Percentiles rank a stretch among this genome's conserved stretches.
Conservation (phyloP, 2,888 invertebrate genomes). For the Drosophila merina region DNA sequence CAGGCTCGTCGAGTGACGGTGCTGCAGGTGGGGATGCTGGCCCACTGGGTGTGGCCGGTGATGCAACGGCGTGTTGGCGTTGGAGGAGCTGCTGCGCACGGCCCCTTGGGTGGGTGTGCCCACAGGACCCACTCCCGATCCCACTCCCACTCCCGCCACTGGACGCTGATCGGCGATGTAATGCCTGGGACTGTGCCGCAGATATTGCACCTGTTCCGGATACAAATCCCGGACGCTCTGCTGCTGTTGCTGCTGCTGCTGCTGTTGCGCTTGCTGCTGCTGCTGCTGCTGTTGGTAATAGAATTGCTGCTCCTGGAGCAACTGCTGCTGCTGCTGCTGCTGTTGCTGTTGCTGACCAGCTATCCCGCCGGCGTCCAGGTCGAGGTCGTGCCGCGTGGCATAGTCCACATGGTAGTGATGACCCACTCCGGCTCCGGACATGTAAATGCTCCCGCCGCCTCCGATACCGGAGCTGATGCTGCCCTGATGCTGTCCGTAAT, state of each 20-base stretch:
- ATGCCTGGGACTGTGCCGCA: constrained; percentile 83
- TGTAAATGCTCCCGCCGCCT: constrained; percentile 70
- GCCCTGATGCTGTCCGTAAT: constrained; percentile 36
- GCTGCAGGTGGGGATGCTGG: constrained; percentile 45
- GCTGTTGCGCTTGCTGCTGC: constrained; percentile 21
- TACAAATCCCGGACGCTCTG: constrained; percentile 72
- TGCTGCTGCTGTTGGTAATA: constrained; percentile 61
- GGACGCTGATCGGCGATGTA: constrained; percentile 81
- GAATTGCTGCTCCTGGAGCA: constrained; percentile 57
- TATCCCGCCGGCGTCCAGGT: constrained; percentile 70
- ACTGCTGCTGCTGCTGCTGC: constrained; percentile 52
- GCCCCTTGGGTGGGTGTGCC: constrained; percentile 66
- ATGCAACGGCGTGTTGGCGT: constrained; percentile 77
- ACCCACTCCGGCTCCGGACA: constrained; percentile 61
- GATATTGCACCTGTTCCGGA: constrained; percentile 81
- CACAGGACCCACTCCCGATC: constrained; percentile 24
- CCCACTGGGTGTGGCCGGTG: constrained; percentile 48
- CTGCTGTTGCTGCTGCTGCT: constrained; percentile 39
- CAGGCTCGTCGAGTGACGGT: constrained; percentile 77
- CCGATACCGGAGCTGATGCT: constrained; percentile 32
- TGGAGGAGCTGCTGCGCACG: constrained; percentile 71
- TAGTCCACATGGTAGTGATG: constrained; percentile 71
- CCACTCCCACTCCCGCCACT: constrained; percentile 51
- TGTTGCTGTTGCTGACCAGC: constrained; percentile 57
- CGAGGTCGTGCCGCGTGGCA: constrained; percentile 60